Evolutionary conservation across 2,113 vertebrate species (phyloP).

Genomic region (Pachycephala philippinensis): DNA sequence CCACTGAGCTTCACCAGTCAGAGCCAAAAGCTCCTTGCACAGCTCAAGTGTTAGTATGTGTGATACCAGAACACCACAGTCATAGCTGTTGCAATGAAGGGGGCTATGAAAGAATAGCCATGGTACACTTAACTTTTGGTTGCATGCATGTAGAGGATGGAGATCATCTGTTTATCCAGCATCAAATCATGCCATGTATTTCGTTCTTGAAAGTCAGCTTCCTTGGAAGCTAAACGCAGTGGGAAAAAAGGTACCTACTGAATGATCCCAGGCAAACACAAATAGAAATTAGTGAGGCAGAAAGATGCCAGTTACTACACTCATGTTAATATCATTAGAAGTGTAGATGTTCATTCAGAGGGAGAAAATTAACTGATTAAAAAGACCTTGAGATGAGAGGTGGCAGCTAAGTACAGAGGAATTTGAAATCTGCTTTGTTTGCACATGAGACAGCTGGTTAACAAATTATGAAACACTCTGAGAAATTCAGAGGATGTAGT

Average conservation of each 20-base stretch:
- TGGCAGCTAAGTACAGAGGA: not conserved
- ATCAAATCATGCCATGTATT: not conserved
- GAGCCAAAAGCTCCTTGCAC: not conserved
- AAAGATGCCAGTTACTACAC: not conserved
- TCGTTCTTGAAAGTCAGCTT: not conserved
- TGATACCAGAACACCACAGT: not conserved
- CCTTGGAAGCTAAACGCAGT: not conserved
- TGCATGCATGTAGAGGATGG: not conserved
- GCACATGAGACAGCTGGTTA: constrained; percentile 4
- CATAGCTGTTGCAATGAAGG: not conserved
- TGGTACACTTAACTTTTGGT: not conserved
- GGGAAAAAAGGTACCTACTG: not conserved
- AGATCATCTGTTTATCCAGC: not conserved
- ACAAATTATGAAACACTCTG: not conserved
- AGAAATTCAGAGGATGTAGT: not conserved
- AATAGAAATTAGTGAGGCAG: not conserved
- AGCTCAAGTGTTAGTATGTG: not conserved
- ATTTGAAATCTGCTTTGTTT: constrained; percentile 33
- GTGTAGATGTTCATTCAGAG: not conserved
- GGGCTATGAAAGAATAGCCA: not conserved
- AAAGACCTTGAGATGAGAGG: constrained; percentile 24
- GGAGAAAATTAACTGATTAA: constrained; percentile 33
- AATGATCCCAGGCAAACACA: not conserved
- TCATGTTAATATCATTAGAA: not conserved
- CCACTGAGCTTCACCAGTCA: not conserved